Conservation (phyloP, 1,140 invertebrate genomes). For the Wiebesia pumilae region DNA sequence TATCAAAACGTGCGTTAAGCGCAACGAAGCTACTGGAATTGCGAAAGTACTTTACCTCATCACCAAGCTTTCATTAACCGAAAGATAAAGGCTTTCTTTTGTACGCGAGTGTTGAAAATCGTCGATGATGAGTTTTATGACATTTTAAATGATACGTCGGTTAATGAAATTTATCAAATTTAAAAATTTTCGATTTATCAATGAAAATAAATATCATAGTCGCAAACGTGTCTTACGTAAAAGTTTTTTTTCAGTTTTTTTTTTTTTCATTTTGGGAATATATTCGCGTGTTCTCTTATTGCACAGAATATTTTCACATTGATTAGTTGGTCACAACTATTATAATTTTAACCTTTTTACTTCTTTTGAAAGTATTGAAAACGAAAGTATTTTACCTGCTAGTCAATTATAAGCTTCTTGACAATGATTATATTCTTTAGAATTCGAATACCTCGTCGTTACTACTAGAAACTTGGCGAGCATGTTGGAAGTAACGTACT, state of each 20-base stretch:
- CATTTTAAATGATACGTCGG: not conserved
- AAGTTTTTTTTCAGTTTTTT: no score
- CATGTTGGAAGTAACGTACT: not conserved
- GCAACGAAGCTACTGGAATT: slow-evolving; percentile 41
- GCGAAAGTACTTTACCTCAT: not conserved
- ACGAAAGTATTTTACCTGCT: not conserved
- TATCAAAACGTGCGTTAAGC: not conserved
- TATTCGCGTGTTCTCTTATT: no score
- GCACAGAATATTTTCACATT: not conserved
- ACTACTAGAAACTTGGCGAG: slow-evolving; percentile 34
- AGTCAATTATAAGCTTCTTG: not conserved
- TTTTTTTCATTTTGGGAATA: no score
- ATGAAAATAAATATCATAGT: no score
- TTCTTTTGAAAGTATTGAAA: not conserved
- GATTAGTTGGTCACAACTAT: not conserved
- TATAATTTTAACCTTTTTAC: not conserved
- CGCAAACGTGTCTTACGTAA: no score
- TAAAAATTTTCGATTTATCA: no score
- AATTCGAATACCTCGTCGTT: slow-evolving; percentile 15
- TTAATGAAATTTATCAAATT: not conserved
- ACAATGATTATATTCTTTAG: slow-evolving; percentile 11
- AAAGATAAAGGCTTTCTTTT: not conserved
- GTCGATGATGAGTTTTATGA: not conserved
- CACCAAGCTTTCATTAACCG: not conserved
- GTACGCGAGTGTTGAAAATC: not conserved